Evolutionary conservation across 2,888 invertebrate species (phyloP), one percentile per base, ranked within the genome.

Genomic region (Ennomos erosarius): DNA sequence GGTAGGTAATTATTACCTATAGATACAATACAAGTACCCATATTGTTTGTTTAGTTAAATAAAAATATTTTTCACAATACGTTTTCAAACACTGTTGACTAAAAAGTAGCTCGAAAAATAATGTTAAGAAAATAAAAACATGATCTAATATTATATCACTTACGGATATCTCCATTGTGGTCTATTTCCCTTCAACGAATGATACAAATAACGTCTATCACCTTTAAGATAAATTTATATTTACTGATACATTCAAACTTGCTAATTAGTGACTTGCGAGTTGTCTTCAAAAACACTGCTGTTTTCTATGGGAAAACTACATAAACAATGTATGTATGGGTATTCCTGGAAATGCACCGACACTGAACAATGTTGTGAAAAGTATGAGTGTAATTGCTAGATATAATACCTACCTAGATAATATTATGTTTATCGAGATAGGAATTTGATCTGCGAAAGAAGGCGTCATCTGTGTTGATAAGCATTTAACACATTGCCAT

Each of bases 151-250:
- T 6, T 26, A 3, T 6, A 45, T 16, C 62, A 79, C 81, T 81
- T 56, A 81, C 82, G 62, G 45, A 12, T 16, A 69, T 67, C 64
- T 69, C 73, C 82, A 81, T 81, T 45, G 59, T 74, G 51, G 39
- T 55, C 47, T 49, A 53, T 43, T 58, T 59, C 55, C 56, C 61
- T 44, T 40, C 12, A 44, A 55, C 48, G 56, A 75, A 71, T 78
- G 74, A 74, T 57, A 58, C 38, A 46, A 63, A 63, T 66, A 59
- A 42, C 55, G 34, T 38, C 59, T 48, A 44, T 52, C 42, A 44
- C 43, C 38, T 68, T 55, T 67, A 53, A 65, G 52, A 65, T 73
- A 70, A 67, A 64, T 62, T 33, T 59, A 59, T 59, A 67, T 62
- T 64, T 38, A n/a, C 55, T 64, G 47, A 53, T 46, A 42, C 44